Evolutionary conservation across 2,797 vertebrate genomes (phyloP).

Genomic region (Diceros bicornis): DNA sequence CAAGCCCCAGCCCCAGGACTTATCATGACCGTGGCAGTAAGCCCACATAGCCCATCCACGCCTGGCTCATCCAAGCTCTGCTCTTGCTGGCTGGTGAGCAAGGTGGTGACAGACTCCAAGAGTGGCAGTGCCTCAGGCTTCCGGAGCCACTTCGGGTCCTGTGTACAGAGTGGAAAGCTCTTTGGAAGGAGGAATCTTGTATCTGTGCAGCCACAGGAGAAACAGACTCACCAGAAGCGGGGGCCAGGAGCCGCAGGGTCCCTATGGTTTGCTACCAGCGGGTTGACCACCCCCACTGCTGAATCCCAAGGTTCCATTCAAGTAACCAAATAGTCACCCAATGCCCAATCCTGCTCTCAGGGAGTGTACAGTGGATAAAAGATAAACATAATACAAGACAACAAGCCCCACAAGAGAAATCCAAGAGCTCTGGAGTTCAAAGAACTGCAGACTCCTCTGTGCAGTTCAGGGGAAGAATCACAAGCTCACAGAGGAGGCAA

Average conservation of each 20-base stretch:
- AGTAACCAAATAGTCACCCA: not conserved
- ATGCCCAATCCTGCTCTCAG: not conserved
- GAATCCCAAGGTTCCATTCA: not conserved
- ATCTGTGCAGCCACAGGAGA: not conserved
- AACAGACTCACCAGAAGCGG: not conserved
- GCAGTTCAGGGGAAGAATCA: not conserved
- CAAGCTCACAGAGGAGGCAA: not conserved
- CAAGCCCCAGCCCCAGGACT: not conserved
- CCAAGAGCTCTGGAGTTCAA: not conserved
- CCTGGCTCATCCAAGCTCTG: not conserved
- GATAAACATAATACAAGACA: not conserved
- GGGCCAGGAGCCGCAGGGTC: not conserved
- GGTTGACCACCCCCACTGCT: not conserved
- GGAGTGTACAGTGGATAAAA: rapidly evolving
- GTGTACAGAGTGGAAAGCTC: not conserved
- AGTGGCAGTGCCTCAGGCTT: not conserved
- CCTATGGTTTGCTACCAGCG: not conserved
- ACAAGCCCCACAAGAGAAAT: not conserved
- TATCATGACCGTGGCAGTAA: not conserved
- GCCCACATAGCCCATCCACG: not conserved
- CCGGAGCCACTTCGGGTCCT: not conserved
- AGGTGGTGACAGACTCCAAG: not conserved
- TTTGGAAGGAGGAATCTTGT: not conserved
- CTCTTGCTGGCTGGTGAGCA: not conserved
- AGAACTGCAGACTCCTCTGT: not conserved